Base-by-base conservation (phyloP, 2,888 invertebrate genomes). In the Itoplectis maculator region DNA sequence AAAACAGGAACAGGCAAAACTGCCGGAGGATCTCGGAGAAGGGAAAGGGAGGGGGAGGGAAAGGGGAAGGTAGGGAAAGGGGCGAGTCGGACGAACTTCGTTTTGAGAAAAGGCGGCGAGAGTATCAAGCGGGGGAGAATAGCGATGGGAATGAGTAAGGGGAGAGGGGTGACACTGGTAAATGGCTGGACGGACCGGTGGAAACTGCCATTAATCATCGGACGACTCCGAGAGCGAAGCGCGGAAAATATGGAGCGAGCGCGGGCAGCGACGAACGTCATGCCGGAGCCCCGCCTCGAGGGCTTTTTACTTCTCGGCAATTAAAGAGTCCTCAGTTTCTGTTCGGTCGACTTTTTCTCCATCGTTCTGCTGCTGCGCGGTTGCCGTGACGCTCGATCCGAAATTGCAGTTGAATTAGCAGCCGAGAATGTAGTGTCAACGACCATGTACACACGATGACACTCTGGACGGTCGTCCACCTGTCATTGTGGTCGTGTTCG, bases 171-270 rank as follows among this genome's bases (percentile, higher is more conserved):
- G 82, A 82, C 82, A 82, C 79, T 82, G 82, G 74, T 82, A 82
- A 82, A 82, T 82, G 82, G 79, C 70, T 59, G 66, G 70, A 75
- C 82, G 75, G 65, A 82, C 70, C 70, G 69, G 74, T 73, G 47
- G 79, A 75, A 82, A 82, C 65, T 82, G 61, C 37, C 65, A 79
- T 82, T 61, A 66, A 82, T 82, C 82, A 82, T 82, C 29, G 70
- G 45, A 56, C 35, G 65, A 76, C 45, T 23, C 18, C 15, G 68
- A 68, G 78, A 49, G 56, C 18, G 66, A 82, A 79, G 79, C 79
- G 70, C 70, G 40, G 51, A 59, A 79, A 70, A 79, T 75, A 75
- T 75, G 79, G 66, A 69, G 79, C 70, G 40, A 70, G 59, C 56
- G 70, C 70, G 56, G 75, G 65, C 42, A 45, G 1, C 45, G 69